Base-by-base conservation (phyloP, 64 coral and sea anemone genomes). In the Dendrophyllia cribrosa region DNA sequence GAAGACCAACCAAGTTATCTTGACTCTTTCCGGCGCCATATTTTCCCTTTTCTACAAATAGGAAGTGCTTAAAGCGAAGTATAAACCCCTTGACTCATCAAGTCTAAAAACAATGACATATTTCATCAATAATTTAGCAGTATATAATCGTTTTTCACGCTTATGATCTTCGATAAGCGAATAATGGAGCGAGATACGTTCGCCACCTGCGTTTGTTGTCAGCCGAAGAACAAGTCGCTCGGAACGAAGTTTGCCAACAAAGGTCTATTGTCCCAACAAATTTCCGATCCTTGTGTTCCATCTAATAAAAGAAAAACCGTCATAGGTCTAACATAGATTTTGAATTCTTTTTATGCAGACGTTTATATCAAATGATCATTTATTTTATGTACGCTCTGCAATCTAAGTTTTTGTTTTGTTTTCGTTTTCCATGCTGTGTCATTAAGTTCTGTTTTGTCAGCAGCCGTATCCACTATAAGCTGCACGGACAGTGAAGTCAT, bases 21-120 rank as follows among this genome's bases (percentile, higher is more conserved):
- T 84, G 14, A n/a, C 46, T 12, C 62, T 51, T 19, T 63, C 24
- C 19, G 17, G 46, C 19, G 60, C 80, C 80, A 84, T 84, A 19
- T 49, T 67, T 84, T 84, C 60, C 43, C 43, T 67, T 84, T 84
- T 66, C 80, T 23, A 66, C 47, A 68, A 68, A 60, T 24, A 14
- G 0, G 45, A 47, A 68, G 80, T 84, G 80, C 80, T 84, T 68
- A 68, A 23, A 19, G 5, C 43, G 21, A 84, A 84, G 61, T 67
- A 68, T 66, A 49, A 22, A 50, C 45, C 47, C 34, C 80, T 84
- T 84, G 61, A 84, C 80, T 84, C 80, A 66, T 84, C 80, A 13
- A 19, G 43, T 84, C 20, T 9, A 63, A 50, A 82, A 84, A 84
- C 62, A 84, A 84, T 84, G 80, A 84, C 80, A 84, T 84, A 67